phyloP scores from a whole-genome alignment of 2,113 vertebrate genomes.

The Bubalus kerabau region DNA sequence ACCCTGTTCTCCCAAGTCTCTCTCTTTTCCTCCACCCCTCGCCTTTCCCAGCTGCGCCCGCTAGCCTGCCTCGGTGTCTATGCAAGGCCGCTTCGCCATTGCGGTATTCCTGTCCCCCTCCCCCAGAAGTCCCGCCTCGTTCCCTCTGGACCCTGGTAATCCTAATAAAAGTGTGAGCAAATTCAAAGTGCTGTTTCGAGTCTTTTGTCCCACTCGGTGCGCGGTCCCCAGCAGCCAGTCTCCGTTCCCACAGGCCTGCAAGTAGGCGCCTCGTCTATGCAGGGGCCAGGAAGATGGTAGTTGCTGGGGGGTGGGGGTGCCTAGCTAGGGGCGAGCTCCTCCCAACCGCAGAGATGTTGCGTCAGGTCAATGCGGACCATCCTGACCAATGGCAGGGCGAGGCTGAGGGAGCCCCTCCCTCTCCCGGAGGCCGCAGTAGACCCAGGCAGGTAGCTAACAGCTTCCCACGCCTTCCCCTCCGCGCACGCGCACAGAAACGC shows the following conservation, averaged over 20 bases:
- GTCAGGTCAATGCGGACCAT: constrained; percentile 53
- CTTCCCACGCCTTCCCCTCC: background rate
- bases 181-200: constrained; percentile 20
- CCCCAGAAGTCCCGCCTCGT: constrained; percentile 43
- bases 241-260: background rate
- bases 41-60: background rate
- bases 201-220: background rate
- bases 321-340: background rate
- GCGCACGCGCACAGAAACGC: background rate
- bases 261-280: background rate
- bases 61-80: constrained; percentile 51
- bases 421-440: background rate
- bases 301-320: background rate
- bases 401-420: background rate
- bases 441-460: background rate
- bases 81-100: constrained; percentile 49
- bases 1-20: constrained; percentile 26
- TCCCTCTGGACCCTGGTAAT: constrained; percentile 41
- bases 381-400: constrained; percentile 49
- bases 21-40: background rate
- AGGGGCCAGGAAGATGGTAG: background rate
- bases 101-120: constrained; percentile 2
- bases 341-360: background rate
- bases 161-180: constrained; percentile 68
- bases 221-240: background rate